Evolutionary conservation across 2,888 invertebrate genomes (phyloP).

Genomic region (Limnephilus rhombicus): DNA sequence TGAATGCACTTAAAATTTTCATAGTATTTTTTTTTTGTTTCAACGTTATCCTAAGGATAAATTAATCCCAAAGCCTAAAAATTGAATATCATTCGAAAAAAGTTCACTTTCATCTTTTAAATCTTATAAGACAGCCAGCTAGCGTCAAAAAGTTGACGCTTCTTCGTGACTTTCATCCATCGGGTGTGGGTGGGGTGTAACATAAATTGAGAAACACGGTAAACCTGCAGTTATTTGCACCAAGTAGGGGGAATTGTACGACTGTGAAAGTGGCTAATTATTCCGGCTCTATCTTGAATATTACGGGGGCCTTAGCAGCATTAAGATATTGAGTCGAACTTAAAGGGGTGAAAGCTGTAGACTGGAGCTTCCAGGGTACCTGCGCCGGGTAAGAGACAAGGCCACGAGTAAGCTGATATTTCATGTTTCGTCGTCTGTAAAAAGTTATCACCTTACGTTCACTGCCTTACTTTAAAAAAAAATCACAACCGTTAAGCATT

Average conservation of each 20-base stretch:
- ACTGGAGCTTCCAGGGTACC: neutral
- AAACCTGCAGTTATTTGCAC: conserved; percentile 52
- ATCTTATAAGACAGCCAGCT: neutral
- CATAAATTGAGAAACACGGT: conserved; percentile 47
- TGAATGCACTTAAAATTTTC: too few relatives aligned
- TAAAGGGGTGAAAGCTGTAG: conserved; percentile 56
- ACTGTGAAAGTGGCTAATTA: conserved; percentile 62
- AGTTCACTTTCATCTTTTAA: neutral
- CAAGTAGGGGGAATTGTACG: conserved; percentile 43
- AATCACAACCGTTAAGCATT: too few relatives aligned
- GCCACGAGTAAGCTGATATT: conserved; percentile 15
- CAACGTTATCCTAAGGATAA: too few relatives aligned
- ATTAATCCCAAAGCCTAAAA: neutral
- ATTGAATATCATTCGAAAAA: neutral
- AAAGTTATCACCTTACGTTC: neutral
- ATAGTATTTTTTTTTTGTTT: too few relatives aligned
- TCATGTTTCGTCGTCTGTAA: neutral
- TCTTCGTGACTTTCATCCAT: neutral
- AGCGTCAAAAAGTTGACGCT: conserved; percentile 6
- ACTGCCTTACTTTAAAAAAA: too few relatives aligned
- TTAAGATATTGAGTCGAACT: conserved; percentile 65
- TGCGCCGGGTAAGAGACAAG: neutral
- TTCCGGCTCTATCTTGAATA: conserved; percentile 65
- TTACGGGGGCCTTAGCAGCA: conserved; percentile 63
- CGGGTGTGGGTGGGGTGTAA: neutral